Base-by-base conservation (phyloP, 2,797 vertebrate species). In the Discoglossus pictus region DNA sequence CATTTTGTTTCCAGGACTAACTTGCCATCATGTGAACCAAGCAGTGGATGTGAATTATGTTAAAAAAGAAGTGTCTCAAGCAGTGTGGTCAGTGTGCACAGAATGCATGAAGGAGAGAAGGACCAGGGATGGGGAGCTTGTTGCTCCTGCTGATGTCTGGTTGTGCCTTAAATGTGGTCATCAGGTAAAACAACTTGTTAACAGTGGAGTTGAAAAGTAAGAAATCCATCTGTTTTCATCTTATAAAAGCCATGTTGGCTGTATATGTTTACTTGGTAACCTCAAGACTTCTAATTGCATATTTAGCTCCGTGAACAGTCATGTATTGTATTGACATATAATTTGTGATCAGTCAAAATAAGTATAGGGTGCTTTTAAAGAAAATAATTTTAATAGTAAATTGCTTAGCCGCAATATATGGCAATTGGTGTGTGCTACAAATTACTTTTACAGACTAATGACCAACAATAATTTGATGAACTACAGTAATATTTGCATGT, bases 101-200 rank as follows among this genome's bases (percentile, higher is more conserved):
- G 96, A 99, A 21, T 99, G 97, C 77, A 82, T 98, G 60, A 95
- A 89, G 75, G 94, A 97, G 80, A 90, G 94, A 79, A 87, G 90
- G 12, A 71, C 90, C 80, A 86, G 74, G 1, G 92, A 97, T 24
- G 91, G 85, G 1, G 92, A 94, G 66, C 78, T 88, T 0, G 58
- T 77, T 20, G 83, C 86, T 4, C 80, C 86, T 40, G 80, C 92
- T 1, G 95, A 98, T 81, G 83, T 94, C 76, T 90, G 94, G 75
- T 82, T 99, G 27, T 99, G 97, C 74, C 92, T 99, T 73, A 98
- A 94, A 73, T 98, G 97, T 85, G 97, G 95, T 65, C 89, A 86
- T 75, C 96, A 99, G 92, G 96, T 99, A 69, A 90, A 76, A 58
- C 4, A n/a, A 56, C 24, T 18, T 18, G 11, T 18, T 54, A 15